Conservation (phyloP, 37 sponge, comb jelly and placozoan genomes). For the Aplysina aerophoba region DNA sequence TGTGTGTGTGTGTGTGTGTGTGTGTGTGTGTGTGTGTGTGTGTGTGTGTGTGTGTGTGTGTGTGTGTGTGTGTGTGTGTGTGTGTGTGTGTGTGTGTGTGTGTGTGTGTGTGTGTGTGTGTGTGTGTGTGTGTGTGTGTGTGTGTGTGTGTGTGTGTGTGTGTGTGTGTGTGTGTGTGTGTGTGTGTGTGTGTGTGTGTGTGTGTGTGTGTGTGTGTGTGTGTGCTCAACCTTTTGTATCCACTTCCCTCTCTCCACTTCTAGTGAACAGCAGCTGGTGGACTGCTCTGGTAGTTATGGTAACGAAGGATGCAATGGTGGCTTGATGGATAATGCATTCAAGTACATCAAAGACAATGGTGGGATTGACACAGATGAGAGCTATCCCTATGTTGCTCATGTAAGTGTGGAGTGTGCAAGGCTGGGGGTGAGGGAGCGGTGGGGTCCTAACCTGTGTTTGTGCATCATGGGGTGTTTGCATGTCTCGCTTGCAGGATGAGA, state of each 20-base stretch:
- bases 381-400: constrained; percentile 88
- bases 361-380: constrained; percentile 86
- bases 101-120: neutral
- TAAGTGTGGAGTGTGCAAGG: neutral
- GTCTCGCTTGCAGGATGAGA: constrained; percentile 52
- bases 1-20: neutral
- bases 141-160: neutral
- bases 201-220: neutral
- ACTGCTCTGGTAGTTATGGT: constrained; percentile 75
- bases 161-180: neutral
- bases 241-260: neutral
- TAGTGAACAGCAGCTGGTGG: constrained; percentile 83
- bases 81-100: neutral
- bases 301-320: constrained; percentile 93
- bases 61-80: neutral
- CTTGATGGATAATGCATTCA: constrained; percentile 85
- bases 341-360: constrained; percentile 76
- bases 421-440: constrained; percentile 12
- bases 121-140: neutral
- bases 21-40: neutral
- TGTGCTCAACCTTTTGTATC: no score
- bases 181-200: neutral
- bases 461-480: no score
- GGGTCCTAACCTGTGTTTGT: constrained; percentile 27
- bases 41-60: neutral